Percentiles rank a stretch among this genome's conserved stretches.
Evolutionary conservation across 2,888 invertebrate genomes (phyloP).

Genomic region (Drosophila limbata): DNA sequence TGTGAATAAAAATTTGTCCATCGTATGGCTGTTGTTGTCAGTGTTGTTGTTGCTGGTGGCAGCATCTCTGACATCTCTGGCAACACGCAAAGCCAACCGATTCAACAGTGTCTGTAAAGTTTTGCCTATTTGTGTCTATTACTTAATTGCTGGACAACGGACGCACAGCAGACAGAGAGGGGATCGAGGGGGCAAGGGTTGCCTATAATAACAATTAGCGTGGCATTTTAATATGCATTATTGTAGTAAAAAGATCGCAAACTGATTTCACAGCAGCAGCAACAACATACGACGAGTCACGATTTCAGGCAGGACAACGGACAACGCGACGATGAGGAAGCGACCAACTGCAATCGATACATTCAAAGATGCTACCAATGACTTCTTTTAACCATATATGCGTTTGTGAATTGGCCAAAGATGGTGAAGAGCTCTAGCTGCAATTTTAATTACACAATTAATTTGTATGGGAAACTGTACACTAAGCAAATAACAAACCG

Average conservation of each 20-base stretch:
- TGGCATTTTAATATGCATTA: constrained; percentile 82
- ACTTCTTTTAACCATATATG: constrained; percentile 43
- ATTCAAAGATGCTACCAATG: constrained; percentile 12
- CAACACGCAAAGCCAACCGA: constrained; percentile 57
- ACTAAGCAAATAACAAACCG: background rate
- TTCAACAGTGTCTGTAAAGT: constrained; percentile 19
- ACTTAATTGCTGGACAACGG: constrained; percentile 70
- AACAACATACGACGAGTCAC: constrained; percentile 50
- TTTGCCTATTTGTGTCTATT: constrained; percentile 69
- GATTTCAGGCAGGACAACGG: constrained; percentile 61
- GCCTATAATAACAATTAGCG: constrained; percentile 78
- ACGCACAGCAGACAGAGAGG: constrained; percentile 15
- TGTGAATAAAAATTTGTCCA: constrained; percentile 74
- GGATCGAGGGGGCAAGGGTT: constrained; percentile 21
- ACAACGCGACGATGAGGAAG: constrained; percentile 42
- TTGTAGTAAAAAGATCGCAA: constrained; percentile 75
- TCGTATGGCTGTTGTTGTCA: constrained; percentile 32
- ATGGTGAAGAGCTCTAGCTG: constrained; percentile 25
- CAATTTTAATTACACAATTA: constrained; percentile 68
- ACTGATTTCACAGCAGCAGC: constrained; percentile 68
- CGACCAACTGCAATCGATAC: constrained; percentile 17
- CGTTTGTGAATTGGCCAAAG: constrained; percentile 36
- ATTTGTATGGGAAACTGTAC: constrained; percentile 50
- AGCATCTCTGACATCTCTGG: constrained; percentile 24
- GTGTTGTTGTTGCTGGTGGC: constrained; percentile 20